A percentile compares a stretch with the other conserved stretches of the same genome.
phyloP scores from a whole-genome alignment of 2,797 vertebrate species.

The Chelon labrosus region DNA sequence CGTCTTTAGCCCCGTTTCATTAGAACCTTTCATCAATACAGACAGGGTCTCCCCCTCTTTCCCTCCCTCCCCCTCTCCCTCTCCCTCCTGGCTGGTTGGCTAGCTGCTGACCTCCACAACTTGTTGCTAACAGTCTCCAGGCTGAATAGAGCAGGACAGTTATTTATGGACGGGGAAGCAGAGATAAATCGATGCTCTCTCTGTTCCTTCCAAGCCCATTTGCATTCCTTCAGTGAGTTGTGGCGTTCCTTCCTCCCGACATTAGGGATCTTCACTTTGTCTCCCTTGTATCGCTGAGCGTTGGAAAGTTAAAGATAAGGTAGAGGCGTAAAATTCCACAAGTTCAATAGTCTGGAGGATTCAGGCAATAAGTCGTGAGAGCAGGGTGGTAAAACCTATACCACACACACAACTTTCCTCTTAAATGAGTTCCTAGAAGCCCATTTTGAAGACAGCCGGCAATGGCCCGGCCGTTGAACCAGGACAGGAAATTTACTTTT shows the following conservation, averaged over 20 bases:
- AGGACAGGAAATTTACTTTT: constrained; percentile 43
- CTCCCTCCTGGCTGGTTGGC: not conserved
- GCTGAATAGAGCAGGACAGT: constrained; percentile 26
- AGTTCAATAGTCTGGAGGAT: too few species aligned
- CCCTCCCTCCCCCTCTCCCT: not conserved
- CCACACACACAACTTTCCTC: too few species aligned
- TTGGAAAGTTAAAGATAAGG: not conserved
- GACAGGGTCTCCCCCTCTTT: not conserved
- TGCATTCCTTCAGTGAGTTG: constrained; percentile 31
- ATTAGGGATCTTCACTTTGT: not conserved
- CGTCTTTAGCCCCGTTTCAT: constrained; percentile 40
- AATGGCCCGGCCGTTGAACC: constrained; percentile 34
- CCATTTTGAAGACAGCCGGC: constrained; percentile 35
- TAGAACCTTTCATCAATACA: constrained; percentile 43
- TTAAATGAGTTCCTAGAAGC: not conserved
- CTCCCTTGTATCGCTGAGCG: not conserved
- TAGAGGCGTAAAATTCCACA: not conserved
- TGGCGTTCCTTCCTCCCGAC: constrained; percentile 3
- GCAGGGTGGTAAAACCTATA: too few species aligned
- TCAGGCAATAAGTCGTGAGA: too few species aligned
- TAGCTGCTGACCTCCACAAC: constrained; percentile 60
- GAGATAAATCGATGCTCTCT: constrained; percentile 47
- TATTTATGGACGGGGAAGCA: constrained; percentile 49
- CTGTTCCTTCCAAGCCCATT: constrained; percentile 34
- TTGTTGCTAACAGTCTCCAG: constrained; percentile 45